Evolutionary conservation across 2,888 invertebrate species (phyloP), one percentile per base, ranked within the genome.

Genomic region (Netelia melanura): DNA sequence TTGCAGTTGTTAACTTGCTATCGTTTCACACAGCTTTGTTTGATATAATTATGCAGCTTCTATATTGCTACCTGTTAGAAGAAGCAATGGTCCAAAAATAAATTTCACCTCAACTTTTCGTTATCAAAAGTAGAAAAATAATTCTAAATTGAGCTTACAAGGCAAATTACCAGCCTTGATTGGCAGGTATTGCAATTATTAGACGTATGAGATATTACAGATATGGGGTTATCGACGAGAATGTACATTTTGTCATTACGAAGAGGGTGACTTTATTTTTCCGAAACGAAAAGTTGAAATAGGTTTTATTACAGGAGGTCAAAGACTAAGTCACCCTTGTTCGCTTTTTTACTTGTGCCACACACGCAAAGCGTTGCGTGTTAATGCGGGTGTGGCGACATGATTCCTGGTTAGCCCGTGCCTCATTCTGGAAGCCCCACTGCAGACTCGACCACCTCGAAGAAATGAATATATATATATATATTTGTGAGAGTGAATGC

Each of bases 331-430:
- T 14, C 21, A 30, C 44, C 30, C 48, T 21, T 43, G 21, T 43
- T 43, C 3, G 10, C 3, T 58, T 17, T 17, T 14, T 54, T 1
- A 30, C n/a, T 56, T 38, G 38, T 74, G 11, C 2, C 9, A 43
- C 25, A 11, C 62, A 58, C 48, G 72, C 65, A 71, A 76, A 43
- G 82, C 67, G 77, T 86, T 72, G 78, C 83, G 78, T 78, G 84
- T 72, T 64, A 10, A 58, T 70, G 17, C 30, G 48, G 21, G 54
- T 61, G 21, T 70, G 21, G 74, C 64, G 25, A 78, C 70, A 48
- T 14, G 64, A 83, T 64, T 86, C 78, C 70, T 78, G 76, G 52
- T 68, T 77, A 68, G 58, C 38, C 38, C 44, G 64, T 54, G 58
- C 61, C 52, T 78, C 56, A 52, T 61, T 82, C 68, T 56, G 11